phyloP scores from a whole-genome alignment of 2,113 vertebrate genomes.

The Megalops atlanticus region DNA sequence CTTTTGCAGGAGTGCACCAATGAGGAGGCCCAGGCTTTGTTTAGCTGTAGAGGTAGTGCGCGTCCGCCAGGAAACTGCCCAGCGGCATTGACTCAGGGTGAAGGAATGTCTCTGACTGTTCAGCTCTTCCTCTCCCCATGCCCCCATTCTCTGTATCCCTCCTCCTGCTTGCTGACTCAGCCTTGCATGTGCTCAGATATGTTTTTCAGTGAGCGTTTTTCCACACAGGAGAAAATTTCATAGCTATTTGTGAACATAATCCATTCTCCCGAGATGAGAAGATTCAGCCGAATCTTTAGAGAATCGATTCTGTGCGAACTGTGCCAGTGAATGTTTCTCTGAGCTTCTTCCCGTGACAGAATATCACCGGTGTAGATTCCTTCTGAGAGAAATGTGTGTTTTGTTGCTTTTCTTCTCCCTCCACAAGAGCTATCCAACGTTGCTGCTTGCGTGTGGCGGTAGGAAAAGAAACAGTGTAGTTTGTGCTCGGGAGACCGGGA shows the following conservation, averaged over 20 bases:
- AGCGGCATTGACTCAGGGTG: constrained; percentile 34
- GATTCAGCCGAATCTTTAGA: neutral
- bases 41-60: constrained; percentile 25
- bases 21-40: constrained; percentile 22
- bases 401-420: neutral
- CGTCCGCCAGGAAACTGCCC: constrained; percentile 35
- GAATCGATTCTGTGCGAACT: neutral
- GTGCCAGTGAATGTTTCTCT: neutral
- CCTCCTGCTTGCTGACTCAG: constrained; percentile 56
- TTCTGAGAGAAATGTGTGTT: neutral
- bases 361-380: no score
- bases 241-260: constrained; percentile 7
- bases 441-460: neutral
- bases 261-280: neutral
- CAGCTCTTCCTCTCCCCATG: constrained; percentile 4
- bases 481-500: constrained; percentile 3
- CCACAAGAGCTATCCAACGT: neutral
- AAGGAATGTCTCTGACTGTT: constrained; percentile 39
- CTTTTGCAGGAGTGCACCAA: constrained; percentile 13
- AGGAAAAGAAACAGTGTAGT: neutral
- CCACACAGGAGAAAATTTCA: constrained; percentile 37
- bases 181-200: constrained; percentile 40
- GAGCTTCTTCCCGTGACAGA: neutral
- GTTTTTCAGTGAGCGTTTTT: constrained; percentile 35
- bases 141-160: neutral